Percentiles rank a stretch among this genome's conserved stretches.
Evolutionary conservation across 1,140 invertebrate genomes (phyloP).

Genomic region (Meloidogyne hapla): DNA sequence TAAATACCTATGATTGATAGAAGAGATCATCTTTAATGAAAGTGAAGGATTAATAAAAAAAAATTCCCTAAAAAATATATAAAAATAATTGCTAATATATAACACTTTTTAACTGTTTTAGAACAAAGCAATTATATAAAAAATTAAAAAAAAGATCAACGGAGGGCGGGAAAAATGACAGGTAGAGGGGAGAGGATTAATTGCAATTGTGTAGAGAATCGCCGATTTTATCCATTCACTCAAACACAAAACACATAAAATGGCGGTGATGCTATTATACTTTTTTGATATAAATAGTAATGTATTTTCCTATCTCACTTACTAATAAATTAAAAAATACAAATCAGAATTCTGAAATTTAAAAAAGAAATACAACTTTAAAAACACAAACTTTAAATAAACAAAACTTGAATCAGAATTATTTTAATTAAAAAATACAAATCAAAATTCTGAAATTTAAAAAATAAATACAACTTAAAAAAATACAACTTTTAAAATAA

Average conservation of each 20-base stretch:
- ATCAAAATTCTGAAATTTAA: not conserved
- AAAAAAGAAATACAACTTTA: no score
- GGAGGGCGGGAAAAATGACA: not conserved
- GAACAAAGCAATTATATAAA: not conserved
- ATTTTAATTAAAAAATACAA: not conserved
- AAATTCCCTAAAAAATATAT: no score
- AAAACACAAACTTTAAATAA: not conserved
- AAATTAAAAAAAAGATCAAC: not conserved
- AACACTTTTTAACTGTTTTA: not conserved
- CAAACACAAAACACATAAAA: not conserved
- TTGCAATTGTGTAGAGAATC: slow-evolving; percentile 2
- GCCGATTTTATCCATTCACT: not conserved
- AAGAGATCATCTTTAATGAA: no score
- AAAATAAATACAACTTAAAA: no score
- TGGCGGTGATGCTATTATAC: not conserved
- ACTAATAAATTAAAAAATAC: not conserved
- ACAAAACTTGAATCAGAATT: no score
- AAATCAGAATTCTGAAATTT: not conserved
- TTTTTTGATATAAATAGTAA: not conserved
- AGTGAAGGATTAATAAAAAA: no score
- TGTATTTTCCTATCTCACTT: not conserved
- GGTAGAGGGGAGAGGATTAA: not conserved
- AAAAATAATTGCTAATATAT: no score
- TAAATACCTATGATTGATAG: no score
- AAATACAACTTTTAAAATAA: no score